Percentiles rank a stretch among this genome's conserved stretches.
phyloP scores from a whole-genome alignment of 1,140 invertebrate genomes.

The Calliopsis andreniformis region DNA sequence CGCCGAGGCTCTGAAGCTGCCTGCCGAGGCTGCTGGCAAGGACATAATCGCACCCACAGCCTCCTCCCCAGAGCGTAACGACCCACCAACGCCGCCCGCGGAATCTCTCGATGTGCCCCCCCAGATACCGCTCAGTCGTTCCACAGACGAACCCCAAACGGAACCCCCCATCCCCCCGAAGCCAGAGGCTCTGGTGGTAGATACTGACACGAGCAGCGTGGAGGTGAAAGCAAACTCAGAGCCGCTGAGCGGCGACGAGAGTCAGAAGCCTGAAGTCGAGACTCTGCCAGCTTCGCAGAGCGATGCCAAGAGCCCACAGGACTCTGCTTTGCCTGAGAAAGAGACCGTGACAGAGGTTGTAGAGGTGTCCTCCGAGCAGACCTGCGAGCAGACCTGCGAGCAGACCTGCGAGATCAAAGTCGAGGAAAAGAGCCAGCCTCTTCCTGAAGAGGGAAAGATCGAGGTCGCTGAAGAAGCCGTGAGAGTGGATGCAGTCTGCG shows the following conservation, averaged over 20 bases:
- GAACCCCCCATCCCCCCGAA: conserved; percentile 10
- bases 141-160: conserved; percentile 36
- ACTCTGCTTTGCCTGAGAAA: background rate
- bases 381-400: background rate
- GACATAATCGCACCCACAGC: background rate
- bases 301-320: no score
- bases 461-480: background rate
- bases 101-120: conserved; percentile 26
- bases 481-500: background rate
- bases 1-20: conserved; percentile 74
- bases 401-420: background rate
- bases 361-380: no score
- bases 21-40: conserved; percentile 66
- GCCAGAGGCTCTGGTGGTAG: conserved; percentile 38
- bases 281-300: background rate
- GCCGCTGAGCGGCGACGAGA: conserved; percentile 1
- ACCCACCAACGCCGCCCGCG: conserved; percentile 22
- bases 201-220: conserved; percentile 4
- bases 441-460: background rate
- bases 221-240: background rate
- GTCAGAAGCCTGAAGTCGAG: background rate
- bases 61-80: conserved; percentile 24
- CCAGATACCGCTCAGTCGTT: conserved; percentile 20
- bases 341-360: background rate
- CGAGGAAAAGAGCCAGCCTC: background rate